phyloP scores from a whole-genome alignment of 2,113 vertebrate species.

The Zosterops hypoxanthus region DNA sequence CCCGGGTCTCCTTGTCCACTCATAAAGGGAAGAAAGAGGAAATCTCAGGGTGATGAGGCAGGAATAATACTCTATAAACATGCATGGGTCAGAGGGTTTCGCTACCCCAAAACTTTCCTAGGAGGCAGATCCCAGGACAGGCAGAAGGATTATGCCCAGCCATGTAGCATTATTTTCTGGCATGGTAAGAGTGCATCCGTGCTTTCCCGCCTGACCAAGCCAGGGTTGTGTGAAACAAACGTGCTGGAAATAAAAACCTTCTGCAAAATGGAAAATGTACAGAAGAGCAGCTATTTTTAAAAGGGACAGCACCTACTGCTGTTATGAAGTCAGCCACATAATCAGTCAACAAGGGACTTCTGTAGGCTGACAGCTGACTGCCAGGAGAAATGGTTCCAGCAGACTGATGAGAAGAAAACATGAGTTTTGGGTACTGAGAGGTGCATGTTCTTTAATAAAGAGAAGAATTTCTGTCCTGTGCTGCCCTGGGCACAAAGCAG shows the following conservation, averaged over 20 bases:
- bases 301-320: conserved; percentile 5
- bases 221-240: conserved; percentile 4
- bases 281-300: conserved; percentile 37
- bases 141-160: background rate
- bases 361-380: conserved; percentile 30
- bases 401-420: background rate
- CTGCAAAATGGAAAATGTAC: conserved; percentile 15
- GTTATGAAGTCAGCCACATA: background rate
- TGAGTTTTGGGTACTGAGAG: background rate
- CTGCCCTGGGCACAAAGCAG: background rate
- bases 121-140: background rate
- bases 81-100: background rate
- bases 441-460: background rate
- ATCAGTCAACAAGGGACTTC: background rate
- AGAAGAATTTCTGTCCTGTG: background rate
- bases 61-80: background rate
- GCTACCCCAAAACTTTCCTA: background rate
- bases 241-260: conserved; percentile 40
- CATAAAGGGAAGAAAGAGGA: background rate
- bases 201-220: background rate
- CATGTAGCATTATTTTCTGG: background rate
- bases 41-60: background rate
- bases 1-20: background rate
- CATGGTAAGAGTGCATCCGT: background rate
- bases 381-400: background rate